Conservation (phyloP, 2,797 vertebrate species). For the Muscicapa comitata region DNA sequence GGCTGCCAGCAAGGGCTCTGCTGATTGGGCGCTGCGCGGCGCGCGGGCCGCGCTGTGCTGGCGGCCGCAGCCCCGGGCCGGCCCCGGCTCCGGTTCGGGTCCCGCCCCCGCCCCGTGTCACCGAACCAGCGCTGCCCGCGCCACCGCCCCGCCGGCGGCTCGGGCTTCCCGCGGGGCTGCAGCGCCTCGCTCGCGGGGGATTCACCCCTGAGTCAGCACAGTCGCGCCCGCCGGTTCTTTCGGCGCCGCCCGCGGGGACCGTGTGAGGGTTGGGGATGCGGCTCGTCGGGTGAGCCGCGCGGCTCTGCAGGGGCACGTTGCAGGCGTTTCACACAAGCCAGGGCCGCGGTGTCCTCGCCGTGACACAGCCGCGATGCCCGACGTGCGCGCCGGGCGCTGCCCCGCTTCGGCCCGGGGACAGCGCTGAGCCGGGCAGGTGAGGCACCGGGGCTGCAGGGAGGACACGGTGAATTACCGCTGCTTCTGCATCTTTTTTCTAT, state of each 20-base stretch:
- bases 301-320: background rate
- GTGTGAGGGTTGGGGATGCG: background rate
- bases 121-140: background rate
- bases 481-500: fast-evolving
- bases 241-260: background rate
- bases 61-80: background rate
- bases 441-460: background rate
- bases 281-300: background rate
- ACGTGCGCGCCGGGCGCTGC: background rate
- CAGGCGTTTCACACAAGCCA: background rate
- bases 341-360: background rate
- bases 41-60: background rate
- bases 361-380: background rate
- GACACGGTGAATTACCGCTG: background rate
- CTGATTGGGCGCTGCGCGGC: background rate
- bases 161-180: background rate
- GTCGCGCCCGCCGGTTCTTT: background rate
- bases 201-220: background rate
- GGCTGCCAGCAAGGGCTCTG: background rate
- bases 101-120: background rate
- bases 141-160: background rate
- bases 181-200: background rate
- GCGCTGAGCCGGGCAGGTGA: background rate
- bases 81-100: background rate
- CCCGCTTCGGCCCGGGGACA: background rate